Evolutionary conservation across 2,113 vertebrate species (phyloP).

Genomic region (Amia ocellicauda): DNA sequence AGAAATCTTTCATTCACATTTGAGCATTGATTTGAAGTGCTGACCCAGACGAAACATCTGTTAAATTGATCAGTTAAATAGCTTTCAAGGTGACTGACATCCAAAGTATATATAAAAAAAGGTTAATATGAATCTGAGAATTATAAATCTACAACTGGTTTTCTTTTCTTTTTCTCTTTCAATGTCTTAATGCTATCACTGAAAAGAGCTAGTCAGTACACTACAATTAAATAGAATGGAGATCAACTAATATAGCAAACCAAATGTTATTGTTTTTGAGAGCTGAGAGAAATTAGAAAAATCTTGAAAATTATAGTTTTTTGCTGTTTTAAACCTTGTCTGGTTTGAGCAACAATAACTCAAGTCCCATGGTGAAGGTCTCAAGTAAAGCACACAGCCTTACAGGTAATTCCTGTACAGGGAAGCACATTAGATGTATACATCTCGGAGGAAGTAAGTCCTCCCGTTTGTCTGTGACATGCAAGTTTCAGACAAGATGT

Average conservation of each 20-base stretch:
- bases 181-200: not conserved
- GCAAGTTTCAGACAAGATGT: not conserved
- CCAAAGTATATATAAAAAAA: slow-evolving; percentile 9
- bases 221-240: not conserved
- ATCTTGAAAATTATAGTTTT: not conserved
- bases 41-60: slow-evolving; percentile 19
- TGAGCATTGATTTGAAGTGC: slow-evolving; percentile 22
- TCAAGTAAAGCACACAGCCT: not conserved
- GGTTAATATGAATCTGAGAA: slow-evolving; percentile 21
- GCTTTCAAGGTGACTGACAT: slow-evolving; percentile 20
- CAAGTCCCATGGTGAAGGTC: no score
- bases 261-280: not conserved
- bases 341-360: not conserved
- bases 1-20: slow-evolving; percentile 17
- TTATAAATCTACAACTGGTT: slow-evolving; percentile 23
- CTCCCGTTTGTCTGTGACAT: no score
- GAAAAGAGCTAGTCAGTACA: no score
- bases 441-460: not conserved
- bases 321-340: not conserved
- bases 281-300: not conserved
- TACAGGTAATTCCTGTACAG: not conserved
- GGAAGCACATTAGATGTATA: not conserved
- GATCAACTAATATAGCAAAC: not conserved
- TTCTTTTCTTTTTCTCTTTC: not conserved
- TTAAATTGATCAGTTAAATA: slow-evolving; percentile 20